Evolutionary conservation across 2,113 vertebrate species (phyloP).

Genomic region (Lophura nycthemera): DNA sequence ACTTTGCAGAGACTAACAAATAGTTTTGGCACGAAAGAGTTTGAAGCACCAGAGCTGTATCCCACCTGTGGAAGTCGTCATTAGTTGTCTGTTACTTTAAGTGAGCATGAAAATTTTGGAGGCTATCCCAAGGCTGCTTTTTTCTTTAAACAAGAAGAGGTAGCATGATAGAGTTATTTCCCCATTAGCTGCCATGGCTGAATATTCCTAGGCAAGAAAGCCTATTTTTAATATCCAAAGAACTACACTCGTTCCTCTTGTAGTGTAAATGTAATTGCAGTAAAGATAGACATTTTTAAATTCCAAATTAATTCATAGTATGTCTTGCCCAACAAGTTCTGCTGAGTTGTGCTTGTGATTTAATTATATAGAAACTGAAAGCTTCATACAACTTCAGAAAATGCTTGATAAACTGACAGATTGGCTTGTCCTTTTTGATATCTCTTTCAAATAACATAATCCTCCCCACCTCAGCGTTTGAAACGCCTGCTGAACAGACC

Average conservation of each 20-base stretch:
- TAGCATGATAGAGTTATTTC: neutral
- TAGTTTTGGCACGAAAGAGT: neutral
- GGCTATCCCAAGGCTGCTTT: neutral
- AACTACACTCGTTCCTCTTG: neutral
- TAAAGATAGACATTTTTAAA: neutral
- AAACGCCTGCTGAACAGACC: neutral
- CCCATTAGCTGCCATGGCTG: neutral
- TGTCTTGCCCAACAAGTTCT: neutral
- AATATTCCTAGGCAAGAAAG: neutral
- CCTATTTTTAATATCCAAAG: neutral
- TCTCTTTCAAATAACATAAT: neutral
- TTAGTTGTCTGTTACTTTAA: neutral
- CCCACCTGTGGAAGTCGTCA: neutral
- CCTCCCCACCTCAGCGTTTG: neutral
- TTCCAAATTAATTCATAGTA: neutral
- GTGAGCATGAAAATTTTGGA: neutral
- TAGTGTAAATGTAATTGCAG: neutral
- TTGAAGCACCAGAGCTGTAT: neutral
- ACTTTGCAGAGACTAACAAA: neutral
- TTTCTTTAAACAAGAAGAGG: neutral
- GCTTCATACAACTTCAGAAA: neutral
- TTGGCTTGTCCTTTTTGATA: neutral
- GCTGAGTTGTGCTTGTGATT: neutral
- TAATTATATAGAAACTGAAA: neutral
- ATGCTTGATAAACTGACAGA: neutral